Conservation (phyloP, 2,888 invertebrate genomes). For the Caenorhabditis sp. region DNA sequence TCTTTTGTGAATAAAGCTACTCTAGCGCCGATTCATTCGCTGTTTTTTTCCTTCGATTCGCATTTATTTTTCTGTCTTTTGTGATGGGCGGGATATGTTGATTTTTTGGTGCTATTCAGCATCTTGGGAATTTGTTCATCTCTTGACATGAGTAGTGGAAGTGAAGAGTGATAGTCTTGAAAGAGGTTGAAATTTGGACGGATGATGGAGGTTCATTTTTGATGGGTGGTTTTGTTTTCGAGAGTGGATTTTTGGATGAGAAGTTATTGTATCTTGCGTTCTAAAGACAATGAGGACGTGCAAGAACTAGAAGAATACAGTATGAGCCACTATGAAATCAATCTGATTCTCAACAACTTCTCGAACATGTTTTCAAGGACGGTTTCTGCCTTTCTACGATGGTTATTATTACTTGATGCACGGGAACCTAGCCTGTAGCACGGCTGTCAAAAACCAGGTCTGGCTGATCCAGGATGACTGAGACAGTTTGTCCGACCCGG, state of each 20-base stretch:
- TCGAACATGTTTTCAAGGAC: too few species aligned
- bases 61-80: slow-evolving; percentile 13
- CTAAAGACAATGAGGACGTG: too few species aligned
- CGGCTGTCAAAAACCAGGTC: too few species aligned
- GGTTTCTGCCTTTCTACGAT: too few species aligned
- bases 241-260: background rate
- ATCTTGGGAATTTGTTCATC: slow-evolving; percentile 30
- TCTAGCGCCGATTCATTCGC: slow-evolving; percentile 42
- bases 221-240: background rate
- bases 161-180: background rate
- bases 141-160: slow-evolving; percentile 18
- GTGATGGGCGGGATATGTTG: slow-evolving; percentile 24
- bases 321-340: too few species aligned
- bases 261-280: background rate
- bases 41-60: slow-evolving; percentile 30
- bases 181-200: background rate
- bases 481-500: too few species aligned
- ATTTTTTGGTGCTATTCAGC: slow-evolving; percentile 16
- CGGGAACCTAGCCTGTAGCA: too few species aligned
- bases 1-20: slow-evolving; percentile 41
- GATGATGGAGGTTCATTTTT: background rate
- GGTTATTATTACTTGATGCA: too few species aligned
- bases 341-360: too few species aligned
- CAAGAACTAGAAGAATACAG: too few species aligned
- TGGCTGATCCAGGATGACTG: too few species aligned